Conservation (phyloP, 2,113 vertebrate genomes). For the Cinclus mexicanus region DNA sequence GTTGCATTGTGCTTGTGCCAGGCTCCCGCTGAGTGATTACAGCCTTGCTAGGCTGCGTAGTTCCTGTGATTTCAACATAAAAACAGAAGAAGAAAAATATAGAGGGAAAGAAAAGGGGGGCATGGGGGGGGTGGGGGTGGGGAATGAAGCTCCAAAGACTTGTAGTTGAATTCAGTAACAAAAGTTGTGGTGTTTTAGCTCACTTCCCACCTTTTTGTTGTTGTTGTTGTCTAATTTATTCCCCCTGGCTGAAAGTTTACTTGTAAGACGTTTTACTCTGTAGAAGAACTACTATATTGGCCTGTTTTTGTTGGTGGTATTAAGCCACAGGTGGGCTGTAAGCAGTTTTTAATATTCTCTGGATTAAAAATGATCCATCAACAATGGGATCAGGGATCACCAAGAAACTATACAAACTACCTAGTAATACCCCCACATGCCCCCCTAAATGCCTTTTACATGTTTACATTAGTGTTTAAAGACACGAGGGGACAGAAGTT, state of each 20-base stretch:
- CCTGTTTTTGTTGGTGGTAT: not conserved
- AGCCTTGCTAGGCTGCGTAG: conserved; percentile 59
- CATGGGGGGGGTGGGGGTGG: too few species aligned
- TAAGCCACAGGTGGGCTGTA: not conserved
- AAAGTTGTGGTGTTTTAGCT: conserved; percentile 21
- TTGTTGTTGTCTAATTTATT: not conserved
- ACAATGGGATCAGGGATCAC: not conserved
- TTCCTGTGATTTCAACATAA: conserved; percentile 70
- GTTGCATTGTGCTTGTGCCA: conserved; percentile 53
- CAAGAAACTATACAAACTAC: not conserved
- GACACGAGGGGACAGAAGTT: not conserved
- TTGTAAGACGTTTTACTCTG: not conserved
- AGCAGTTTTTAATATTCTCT: not conserved
- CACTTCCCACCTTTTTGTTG: not conserved
- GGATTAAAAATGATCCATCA: not conserved
- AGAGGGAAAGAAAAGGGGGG: not conserved
- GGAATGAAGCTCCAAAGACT: not conserved
- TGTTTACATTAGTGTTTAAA: not conserved
- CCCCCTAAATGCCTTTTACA: not conserved
- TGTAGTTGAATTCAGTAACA: conserved; percentile 27
- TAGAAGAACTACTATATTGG: not conserved
- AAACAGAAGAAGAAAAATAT: conserved; percentile 43
- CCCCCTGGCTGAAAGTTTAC: not conserved
- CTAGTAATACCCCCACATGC: not conserved
- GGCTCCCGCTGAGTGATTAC: conserved; percentile 66